Evolutionary conservation across 1,140 invertebrate genomes (phyloP), one percentile per base, ranked within the genome.

Genomic region (Solenopsis invicta): DNA sequence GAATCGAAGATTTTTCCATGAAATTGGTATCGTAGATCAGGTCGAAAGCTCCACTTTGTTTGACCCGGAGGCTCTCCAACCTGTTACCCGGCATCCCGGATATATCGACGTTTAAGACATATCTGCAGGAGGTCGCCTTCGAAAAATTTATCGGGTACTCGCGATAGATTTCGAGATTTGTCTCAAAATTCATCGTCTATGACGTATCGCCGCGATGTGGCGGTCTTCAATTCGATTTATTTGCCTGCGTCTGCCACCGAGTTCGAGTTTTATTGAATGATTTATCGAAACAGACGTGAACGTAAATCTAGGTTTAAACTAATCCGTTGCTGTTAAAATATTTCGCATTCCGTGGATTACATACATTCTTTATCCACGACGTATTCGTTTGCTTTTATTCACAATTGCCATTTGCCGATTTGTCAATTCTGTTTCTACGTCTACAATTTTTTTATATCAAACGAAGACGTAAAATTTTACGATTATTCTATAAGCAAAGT

Each of bases 1-100:
- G 52, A 67, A 50, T 71, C 48, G 84, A 74, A 86, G 88, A 91
- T 91, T 90, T 90, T 90, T 90, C 86, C 50, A 41, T 54, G 61
- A 81, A 87, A 90, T 89, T 80, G 86, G 67, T 86, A 82, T 66
- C 86, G 76, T 90, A 91, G 87, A 91, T 91, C 90, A 90, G 87
- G 64, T 59, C 50, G 66, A 64, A 74, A 80, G 75, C 75, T 78
- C 56, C 88, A 91, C 89, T 91, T 91, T 91, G 89, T 91, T 76
- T 77, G 76, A 75, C 72, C 74, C 85, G 54, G 24, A 71, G 45
- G 67, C 80, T 82, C 80, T 80, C 75, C 87, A 69, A 86, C 85
- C 85, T 59, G 54, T 67, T 48, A 84, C 81, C 50, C 45, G 59
- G 72, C 76, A 74, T 87, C 71, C 54, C 59, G 86, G 82, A 86